Percentiles rank a stretch among this genome's conserved stretches.
Conservation (phyloP, 2,888 invertebrate genomes). For the Plusia festucae region DNA sequence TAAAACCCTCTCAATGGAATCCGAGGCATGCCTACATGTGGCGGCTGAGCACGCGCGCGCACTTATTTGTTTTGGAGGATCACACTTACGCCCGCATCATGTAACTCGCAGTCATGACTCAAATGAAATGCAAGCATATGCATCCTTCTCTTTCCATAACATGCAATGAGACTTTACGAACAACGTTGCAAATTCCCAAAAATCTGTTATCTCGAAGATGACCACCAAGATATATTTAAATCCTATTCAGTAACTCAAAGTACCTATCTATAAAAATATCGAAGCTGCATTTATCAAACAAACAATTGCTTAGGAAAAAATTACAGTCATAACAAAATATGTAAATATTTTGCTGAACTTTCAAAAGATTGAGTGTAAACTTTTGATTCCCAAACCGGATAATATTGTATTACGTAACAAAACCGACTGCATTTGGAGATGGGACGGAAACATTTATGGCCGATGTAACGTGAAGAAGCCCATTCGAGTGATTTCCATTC, state of each 20-base stretch:
- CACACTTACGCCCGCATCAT: constrained; percentile 53
- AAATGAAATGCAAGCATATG: constrained; percentile 37
- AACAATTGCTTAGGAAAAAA: not conserved
- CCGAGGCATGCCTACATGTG: constrained; percentile 71
- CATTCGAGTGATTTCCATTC: constrained; percentile 81
- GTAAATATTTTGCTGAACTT: constrained; percentile 27
- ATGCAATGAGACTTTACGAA: constrained; percentile 16
- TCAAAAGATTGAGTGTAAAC: not conserved
- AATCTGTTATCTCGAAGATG: not conserved
- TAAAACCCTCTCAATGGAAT: constrained; percentile 78
- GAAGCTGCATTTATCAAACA: not conserved
- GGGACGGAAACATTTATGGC: constrained; percentile 36
- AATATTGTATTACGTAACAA: constrained; percentile 26
- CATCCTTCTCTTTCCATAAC: constrained; percentile 35
- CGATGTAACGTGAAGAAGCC: constrained; percentile 64
- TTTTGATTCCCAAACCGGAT: constrained; percentile 27
- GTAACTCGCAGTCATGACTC: constrained; percentile 42
- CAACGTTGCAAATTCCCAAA: no score
- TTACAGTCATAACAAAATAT: not conserved
- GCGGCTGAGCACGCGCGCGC: constrained; percentile 63
- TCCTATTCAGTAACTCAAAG: not conserved
- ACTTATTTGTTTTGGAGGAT: constrained; percentile 63
- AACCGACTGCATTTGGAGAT: constrained; percentile 22
- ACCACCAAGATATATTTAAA: constrained; percentile 7
- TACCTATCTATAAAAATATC: not conserved